Evolutionary conservation across 2,888 invertebrate species (phyloP), one percentile per base, ranked within the genome.

Genomic region (Siphlonurus alternatus): DNA sequence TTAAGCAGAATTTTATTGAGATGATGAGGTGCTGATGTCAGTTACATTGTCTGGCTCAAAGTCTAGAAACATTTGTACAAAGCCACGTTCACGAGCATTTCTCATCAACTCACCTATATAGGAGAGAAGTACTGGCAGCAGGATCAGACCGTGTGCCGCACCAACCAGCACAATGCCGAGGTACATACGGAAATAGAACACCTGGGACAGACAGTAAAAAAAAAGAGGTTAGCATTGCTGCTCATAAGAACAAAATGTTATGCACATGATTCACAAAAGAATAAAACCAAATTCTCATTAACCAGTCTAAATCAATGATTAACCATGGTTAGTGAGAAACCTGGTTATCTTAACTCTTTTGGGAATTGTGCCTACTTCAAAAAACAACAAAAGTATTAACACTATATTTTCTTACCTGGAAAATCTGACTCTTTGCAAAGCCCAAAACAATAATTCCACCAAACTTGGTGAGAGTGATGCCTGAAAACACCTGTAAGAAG

Each of bases 101-200:
- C n/a, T 15, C n/a, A n/a, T 20, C 5, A n/a, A 69, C 87, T 86
- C 75, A 92, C 98, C 98, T 75, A 95, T 88, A 82, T 93, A 96
- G 77, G 94, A 95, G 71, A 99, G 86, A 72, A 99, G 82, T 66
- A 99, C 97, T 7, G 99, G 99, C 70, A 99, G 81, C 81, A 99
- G 97, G 73, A 99, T 87, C 66, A 99, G 85, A 20, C 98, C 98
- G 77, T 99, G 98, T 2, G 93, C 87, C 7, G 98, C 98, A 64
- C 99, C 99, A 75, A 94, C 89, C 66, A 98, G 73, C 64, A 99
- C 98, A 71, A 99, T 99, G 65, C 96, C 94, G 73, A 99, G 80
- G 78, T 98, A 99, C 93, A 97, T 95, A 69, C 94, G 85, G 81
- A 95, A 96, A 81, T 95, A 96, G 79, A 93, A 95, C 73, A 89